phyloP scores from a whole-genome alignment of 53 echinoderm and acorn worm genomes.

The Mesocentrotus franciscanus region DNA sequence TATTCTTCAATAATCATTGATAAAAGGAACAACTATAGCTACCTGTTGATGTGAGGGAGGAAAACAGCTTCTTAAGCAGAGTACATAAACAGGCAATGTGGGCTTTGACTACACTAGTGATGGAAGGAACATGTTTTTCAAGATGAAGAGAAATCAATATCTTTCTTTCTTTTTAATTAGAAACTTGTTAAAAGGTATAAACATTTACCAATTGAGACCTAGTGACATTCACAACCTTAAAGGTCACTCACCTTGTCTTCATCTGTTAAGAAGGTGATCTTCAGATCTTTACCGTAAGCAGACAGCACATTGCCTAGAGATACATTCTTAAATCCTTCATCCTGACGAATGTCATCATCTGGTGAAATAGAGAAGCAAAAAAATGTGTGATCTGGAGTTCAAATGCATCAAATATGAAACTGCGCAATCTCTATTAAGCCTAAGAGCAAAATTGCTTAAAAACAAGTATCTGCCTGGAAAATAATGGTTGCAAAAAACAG shows the following conservation, averaged over 20 bases:
- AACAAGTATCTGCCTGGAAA: background rate
- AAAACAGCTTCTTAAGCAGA: too few species aligned
- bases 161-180: too few species aligned
- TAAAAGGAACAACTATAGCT: background rate
- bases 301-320: slow-evolving; percentile 92
- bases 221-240: background rate
- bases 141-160: too few species aligned
- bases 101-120: too few species aligned
- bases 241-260: slow-evolving; percentile 81
- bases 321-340: slow-evolving; percentile 96
- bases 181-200: too few species aligned
- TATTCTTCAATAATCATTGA: background rate
- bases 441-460: background rate
- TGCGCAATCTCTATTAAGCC: too few species aligned
- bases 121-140: too few species aligned
- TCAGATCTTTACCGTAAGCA: slow-evolving; percentile 89
- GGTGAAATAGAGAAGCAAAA: background rate
- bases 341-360: slow-evolving; percentile 94
- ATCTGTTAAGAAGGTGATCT: slow-evolving; percentile 88
- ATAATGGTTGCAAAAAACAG: background rate
- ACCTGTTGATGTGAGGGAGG: too few species aligned
- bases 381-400: background rate
- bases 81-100: too few species aligned
- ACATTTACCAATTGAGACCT: too few species aligned
- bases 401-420: background rate